phyloP scores from a whole-genome alignment of 2,888 invertebrate species.

The Drosophila nigricruria region DNA sequence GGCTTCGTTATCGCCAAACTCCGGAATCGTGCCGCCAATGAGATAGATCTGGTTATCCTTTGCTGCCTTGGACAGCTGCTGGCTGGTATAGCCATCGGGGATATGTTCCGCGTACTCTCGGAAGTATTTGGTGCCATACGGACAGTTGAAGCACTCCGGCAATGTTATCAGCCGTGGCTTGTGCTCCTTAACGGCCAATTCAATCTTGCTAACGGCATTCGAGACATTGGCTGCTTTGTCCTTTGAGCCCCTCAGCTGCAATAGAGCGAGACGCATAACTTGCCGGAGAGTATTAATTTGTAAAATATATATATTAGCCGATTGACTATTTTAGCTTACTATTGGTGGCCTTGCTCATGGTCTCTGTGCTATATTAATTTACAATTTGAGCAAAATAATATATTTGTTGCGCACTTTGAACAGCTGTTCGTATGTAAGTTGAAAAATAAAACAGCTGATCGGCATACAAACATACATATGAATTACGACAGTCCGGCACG shows the following conservation, averaged over 20 bases:
- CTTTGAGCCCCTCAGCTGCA: slow-evolving; percentile 92
- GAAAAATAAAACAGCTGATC: background rate
- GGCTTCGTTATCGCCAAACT: slow-evolving; percentile 87
- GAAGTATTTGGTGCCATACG: slow-evolving; percentile 95
- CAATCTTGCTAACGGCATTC: slow-evolving; percentile 90
- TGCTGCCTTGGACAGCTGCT: slow-evolving; percentile 90
- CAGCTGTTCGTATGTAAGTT: background rate
- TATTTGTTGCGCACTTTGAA: background rate
- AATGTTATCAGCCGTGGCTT: slow-evolving; percentile 89
- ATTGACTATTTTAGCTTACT: slow-evolving; percentile 47
- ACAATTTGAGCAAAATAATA: background rate
- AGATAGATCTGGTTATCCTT: slow-evolving; percentile 91
- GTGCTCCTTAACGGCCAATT: slow-evolving; percentile 86
- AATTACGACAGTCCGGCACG: slow-evolving; percentile 4
- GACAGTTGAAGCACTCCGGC: slow-evolving; percentile 97
- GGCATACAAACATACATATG: background rate
- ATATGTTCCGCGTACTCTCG: slow-evolving; percentile 94
- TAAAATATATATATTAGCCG: background rate
- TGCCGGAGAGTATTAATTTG: background rate
- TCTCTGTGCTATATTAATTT: background rate
- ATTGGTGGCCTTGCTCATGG: slow-evolving; percentile 54
- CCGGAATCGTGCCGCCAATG: slow-evolving; percentile 96
- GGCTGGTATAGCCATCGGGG: slow-evolving; percentile 91
- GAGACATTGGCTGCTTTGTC: slow-evolving; percentile 92
- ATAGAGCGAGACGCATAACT: slow-evolving; percentile 88